Conservation (phyloP, 2,888 invertebrate species). For the Strigamia transsilvanica region DNA sequence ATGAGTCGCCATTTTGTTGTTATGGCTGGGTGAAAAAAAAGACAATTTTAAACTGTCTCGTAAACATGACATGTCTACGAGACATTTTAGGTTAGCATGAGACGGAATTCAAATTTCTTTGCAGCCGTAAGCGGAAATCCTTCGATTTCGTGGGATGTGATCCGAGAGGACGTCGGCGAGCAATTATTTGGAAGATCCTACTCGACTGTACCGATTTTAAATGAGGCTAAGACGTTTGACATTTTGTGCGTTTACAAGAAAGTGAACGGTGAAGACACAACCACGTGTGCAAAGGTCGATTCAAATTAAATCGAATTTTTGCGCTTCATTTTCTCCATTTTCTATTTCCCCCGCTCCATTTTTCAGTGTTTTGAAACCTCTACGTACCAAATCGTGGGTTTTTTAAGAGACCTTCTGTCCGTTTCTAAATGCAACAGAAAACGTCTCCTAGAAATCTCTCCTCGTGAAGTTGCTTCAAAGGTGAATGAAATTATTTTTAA, state of each 20-base stretch:
- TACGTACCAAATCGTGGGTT: not conserved
- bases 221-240: constrained; percentile 50
- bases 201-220: constrained; percentile 44
- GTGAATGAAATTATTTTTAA: not conserved
- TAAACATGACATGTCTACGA: not conserved
- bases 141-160: constrained; percentile 11
- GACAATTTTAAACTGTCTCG: not conserved
- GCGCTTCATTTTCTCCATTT: no score
- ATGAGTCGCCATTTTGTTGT: not conserved
- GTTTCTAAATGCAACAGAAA: not conserved
- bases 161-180: constrained; percentile 39
- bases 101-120: constrained; percentile 23
- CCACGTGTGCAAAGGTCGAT: not conserved
- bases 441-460: not conserved
- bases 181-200: not conserved
- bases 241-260: constrained; percentile 50
- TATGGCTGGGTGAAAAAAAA: not conserved
- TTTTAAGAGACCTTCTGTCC: not conserved
- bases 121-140: not conserved
- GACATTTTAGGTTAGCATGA: not conserved
- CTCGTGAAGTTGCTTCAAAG: not conserved
- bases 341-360: not conserved
- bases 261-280: not conserved
- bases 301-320: not conserved
- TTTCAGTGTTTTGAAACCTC: not conserved